Evolutionary conservation across 2,797 vertebrate species (phyloP).

Genomic region (Melanotaenia nigrans): DNA sequence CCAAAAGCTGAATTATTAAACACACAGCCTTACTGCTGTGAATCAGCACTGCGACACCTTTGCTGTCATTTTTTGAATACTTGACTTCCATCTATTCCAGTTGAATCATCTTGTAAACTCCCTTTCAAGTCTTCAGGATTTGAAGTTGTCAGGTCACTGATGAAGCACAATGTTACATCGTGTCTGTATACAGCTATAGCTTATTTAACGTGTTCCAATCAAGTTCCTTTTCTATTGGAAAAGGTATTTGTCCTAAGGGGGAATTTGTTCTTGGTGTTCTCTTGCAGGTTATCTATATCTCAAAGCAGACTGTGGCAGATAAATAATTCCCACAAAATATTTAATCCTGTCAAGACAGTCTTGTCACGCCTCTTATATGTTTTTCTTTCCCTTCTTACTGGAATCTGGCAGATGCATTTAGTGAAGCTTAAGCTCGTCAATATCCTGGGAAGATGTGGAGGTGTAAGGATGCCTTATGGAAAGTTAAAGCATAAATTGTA

Average conservation of each 20-base stretch:
- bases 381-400: slow-evolving; percentile 30
- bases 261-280: slow-evolving; percentile 27
- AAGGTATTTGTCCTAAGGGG: slow-evolving; percentile 16
- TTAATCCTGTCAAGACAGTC: slow-evolving; percentile 65
- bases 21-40: neutral
- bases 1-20: slow-evolving; percentile 23
- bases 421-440: slow-evolving; percentile 43
- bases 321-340: slow-evolving; percentile 64
- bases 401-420: slow-evolving; percentile 60
- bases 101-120: slow-evolving; percentile 35
- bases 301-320: slow-evolving; percentile 41
- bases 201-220: slow-evolving; percentile 12
- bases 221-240: slow-evolving; percentile 21
- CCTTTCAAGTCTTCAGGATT: slow-evolving; percentile 18
- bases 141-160: slow-evolving; percentile 14
- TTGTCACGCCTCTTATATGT: slow-evolving; percentile 49
- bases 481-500: slow-evolving; percentile 25
- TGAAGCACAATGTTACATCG: slow-evolving; percentile 4
- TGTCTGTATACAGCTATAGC: slow-evolving; percentile 8
- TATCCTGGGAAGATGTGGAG: slow-evolving; percentile 29
- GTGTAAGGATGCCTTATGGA: slow-evolving; percentile 7
- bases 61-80: slow-evolving; percentile 28
- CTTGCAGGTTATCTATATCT: slow-evolving; percentile 45
- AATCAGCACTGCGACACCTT: slow-evolving; percentile 14
- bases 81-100: slow-evolving; percentile 12